Evolutionary conservation across 23 tunicate genomes (phyloP), one percentile per base, ranked within the genome.

Genomic region (Ascidia mentula): DNA sequence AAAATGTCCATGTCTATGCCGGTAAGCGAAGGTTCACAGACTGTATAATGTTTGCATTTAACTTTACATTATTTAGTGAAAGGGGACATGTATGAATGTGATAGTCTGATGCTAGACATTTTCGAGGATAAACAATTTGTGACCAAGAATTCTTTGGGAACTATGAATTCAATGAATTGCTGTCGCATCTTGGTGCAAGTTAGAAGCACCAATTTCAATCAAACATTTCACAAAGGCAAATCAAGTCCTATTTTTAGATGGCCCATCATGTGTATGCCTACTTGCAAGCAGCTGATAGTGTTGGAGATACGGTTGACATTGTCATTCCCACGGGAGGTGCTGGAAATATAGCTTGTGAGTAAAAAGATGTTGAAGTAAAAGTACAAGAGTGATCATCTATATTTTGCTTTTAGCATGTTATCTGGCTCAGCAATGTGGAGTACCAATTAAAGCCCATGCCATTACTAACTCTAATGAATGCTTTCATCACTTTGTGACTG

Each of bases 201-300:
- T n/a, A n/a, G 22, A 53, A 53, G 28, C 53, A 9, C 15, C 12
- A 42, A 15, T 42, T 9, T 15, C 12, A n/a, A 42, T 15, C 53
- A 42, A 15, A 42, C 53, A 42, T 42, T 42, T 9, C 53, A 42
- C 53, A 42, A 42, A 12, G 12, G 12, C 53, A 42, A 42, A 42
- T 9, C 53, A 20, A 20, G 65, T 20, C 65, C 22, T 53, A 9
- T 53, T 53, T 53, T 42, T 72, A 85, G 89, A 69, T 86, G 13
- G 97, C 91, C 26, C 97, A 91, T 82, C 97, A 91, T 61, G 60
- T 91, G 26, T 91, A 72, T 38, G 85, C 76, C 17, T 91, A 91
- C 72, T 39, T 91, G 37, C 87, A 86, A 72, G 72, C 76, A 17
- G 77, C 84, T 30, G 38, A 60, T 3, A 20, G 45, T 6, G 46